phyloP scores from a whole-genome alignment of 2,888 invertebrate genomes.

The Drosophila anomalipes region DNA sequence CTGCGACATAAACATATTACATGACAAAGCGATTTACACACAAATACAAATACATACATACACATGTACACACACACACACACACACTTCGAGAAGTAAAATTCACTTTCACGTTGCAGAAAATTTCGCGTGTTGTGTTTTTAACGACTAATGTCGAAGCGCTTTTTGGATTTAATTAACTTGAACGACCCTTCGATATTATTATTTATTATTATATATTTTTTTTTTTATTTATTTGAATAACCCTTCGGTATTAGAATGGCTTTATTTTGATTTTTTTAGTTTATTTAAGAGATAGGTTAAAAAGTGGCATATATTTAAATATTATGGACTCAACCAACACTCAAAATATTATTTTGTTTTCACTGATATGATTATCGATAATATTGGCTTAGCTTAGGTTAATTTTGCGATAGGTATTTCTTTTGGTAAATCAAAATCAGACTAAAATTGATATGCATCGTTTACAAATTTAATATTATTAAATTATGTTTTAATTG shows the following conservation, averaged over 20 bases:
- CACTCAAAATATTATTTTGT: constrained; percentile 14
- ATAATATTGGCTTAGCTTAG: constrained; percentile 28
- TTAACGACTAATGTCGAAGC: constrained; percentile 20
- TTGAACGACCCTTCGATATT: not conserved
- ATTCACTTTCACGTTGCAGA: constrained; percentile 5
- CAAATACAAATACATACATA: constrained; percentile 12
- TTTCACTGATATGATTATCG: constrained; percentile 45
- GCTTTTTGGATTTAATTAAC: constrained; percentile 35
- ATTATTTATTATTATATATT: not conserved
- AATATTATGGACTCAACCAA: constrained; percentile 1
- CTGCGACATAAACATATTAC: constrained; percentile 70
- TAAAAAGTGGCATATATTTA: not conserved
- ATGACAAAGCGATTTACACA: constrained; percentile 72
- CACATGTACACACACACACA: constrained; percentile 4
- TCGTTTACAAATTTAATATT: constrained; percentile 57
- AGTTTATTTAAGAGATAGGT: not conserved
- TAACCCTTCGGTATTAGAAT: constrained; percentile 5
- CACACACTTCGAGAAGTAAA: constrained; percentile 10
- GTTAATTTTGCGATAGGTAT: constrained; percentile 2
- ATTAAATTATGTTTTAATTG: constrained; percentile 49
- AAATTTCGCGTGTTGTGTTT: constrained; percentile 24
- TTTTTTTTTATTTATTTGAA: constrained; percentile 26
- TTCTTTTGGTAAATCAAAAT: constrained; percentile 47
- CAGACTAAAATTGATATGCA: constrained; percentile 76
- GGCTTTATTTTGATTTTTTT: constrained; percentile 15